Conservation (phyloP, 2,797 vertebrate genomes). For the Columba guinea region DNA sequence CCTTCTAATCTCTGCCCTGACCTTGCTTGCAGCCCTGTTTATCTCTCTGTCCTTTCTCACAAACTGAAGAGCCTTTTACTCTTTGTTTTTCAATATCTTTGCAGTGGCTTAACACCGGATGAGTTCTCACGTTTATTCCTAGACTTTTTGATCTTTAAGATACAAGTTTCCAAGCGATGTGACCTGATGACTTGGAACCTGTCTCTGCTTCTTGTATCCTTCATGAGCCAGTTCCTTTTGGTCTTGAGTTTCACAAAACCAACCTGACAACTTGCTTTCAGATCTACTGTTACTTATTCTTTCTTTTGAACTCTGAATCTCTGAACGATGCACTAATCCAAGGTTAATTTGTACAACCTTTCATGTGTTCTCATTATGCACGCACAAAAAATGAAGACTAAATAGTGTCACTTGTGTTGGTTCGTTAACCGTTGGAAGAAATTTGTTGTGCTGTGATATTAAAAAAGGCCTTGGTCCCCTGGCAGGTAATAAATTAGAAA, state of each 20-base stretch:
- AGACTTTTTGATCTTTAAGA: not conserved
- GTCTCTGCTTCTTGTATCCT: not conserved
- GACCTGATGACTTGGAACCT: not conserved
- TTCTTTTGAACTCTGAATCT: not conserved
- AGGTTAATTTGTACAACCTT: conserved; percentile 34
- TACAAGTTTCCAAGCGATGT: not conserved
- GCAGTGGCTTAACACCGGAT: not conserved
- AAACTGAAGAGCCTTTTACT: not conserved
- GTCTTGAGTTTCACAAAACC: not conserved
- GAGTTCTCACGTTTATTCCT: not conserved
- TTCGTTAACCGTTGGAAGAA: not conserved
- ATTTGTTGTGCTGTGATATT: not conserved
- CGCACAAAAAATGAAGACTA: not conserved
- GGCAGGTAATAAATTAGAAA: not conserved
- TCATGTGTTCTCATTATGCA: not conserved
- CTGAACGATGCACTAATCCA: not conserved
- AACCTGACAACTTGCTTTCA: not conserved
- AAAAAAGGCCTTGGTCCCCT: not conserved
- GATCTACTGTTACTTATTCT: not conserved
- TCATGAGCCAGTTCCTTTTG: not conserved
- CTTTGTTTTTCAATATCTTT: not conserved
- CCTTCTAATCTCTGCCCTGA: not conserved
- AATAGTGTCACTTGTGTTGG: not conserved
- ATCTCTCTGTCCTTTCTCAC: not conserved
- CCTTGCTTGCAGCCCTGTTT: not conserved